Evolutionary conservation across 2,797 vertebrate species (phyloP), one percentile per base, ranked within the genome.

Genomic region (Manis crassicaudata): DNA sequence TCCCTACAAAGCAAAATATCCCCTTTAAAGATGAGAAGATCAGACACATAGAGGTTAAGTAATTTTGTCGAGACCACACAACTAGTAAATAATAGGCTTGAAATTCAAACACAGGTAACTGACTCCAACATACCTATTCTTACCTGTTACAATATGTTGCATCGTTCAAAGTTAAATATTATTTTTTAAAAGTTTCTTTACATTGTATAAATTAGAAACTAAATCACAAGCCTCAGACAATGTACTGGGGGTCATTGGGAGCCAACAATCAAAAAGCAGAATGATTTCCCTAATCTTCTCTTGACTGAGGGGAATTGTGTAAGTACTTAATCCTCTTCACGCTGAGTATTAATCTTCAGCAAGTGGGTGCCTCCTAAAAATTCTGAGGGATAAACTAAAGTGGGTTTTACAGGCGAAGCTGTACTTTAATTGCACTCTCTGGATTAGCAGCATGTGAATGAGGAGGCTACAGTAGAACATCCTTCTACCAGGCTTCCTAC

Each of bases 281-380:
- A 82, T 80, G 76, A 80, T 92, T 96, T 96, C 27, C 79, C 82
- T 95, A 92, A 90, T 89, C 75, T 86, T 82, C 90, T 92, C 88
- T 96, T 94, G 85, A 88, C 82, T 72, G 62, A 70, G 90, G 90
- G 68, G 77, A 90, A 97, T 72, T 88, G 85, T 72, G 18, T 72
- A 91, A 95, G 94, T 21, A 63, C 62, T 92, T 92, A 97, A 96
- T 94, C 94, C 75, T 92, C 94, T 96, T 96, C 88, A 46, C 70
- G 75, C 65, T 86, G 90, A 89, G 73, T 62, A 62, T 88, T 95
- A 97, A 96, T 92, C 73, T 80, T 86, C 54, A 94, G 79, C 88
- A 65, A 94, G 79, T 92, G 68, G 70, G 8, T 87, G 67, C 77
- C 90, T 96, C 54, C 95, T 83, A 63, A 93, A 96, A 94, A 81